Percentiles rank a stretch among this genome's conserved stretches.
phyloP scores from a whole-genome alignment of 2,113 vertebrate genomes.

The Cacatua alba region DNA sequence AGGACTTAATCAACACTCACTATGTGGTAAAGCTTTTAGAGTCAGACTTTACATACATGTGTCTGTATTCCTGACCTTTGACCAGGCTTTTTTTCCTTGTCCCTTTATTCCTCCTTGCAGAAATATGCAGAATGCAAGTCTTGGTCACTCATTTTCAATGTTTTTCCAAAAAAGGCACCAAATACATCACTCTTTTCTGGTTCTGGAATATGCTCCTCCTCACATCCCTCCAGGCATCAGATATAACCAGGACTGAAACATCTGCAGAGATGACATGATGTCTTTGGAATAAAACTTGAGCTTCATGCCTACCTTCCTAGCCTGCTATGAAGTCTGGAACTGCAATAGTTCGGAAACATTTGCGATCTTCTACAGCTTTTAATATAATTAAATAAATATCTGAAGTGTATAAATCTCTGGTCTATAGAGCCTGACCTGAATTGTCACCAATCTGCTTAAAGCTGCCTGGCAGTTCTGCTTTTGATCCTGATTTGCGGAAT shows the following conservation, averaged over 20 bases:
- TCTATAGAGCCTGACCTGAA: background rate
- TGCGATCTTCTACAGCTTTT: background rate
- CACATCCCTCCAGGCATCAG: background rate
- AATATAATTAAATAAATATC: background rate
- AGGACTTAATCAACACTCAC: background rate
- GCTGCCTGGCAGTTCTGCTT: background rate
- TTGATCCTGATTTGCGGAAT: no score
- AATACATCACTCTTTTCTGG: background rate
- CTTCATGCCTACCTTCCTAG: background rate
- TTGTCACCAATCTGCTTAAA: background rate
- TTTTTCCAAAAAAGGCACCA: background rate
- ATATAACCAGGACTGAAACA: background rate
- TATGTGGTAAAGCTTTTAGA: background rate
- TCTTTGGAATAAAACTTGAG: background rate
- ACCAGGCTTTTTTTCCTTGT: background rate
- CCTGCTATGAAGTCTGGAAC: background rate
- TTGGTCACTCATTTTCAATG: background rate
- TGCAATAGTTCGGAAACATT: background rate
- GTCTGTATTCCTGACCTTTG: background rate
- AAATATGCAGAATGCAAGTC: background rate
- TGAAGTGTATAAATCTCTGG: background rate
- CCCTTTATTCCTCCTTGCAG: background rate
- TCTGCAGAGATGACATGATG: background rate
- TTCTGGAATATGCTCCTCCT: background rate
- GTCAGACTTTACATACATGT: background rate